A percentile compares a stretch with the other conserved stretches of the same genome.
These are phyloP conservation scores for Tetanocera ferruginea DNA, from an alignment of 2,888 invertebrate genomes.

Conservation along the genomic window DNA sequence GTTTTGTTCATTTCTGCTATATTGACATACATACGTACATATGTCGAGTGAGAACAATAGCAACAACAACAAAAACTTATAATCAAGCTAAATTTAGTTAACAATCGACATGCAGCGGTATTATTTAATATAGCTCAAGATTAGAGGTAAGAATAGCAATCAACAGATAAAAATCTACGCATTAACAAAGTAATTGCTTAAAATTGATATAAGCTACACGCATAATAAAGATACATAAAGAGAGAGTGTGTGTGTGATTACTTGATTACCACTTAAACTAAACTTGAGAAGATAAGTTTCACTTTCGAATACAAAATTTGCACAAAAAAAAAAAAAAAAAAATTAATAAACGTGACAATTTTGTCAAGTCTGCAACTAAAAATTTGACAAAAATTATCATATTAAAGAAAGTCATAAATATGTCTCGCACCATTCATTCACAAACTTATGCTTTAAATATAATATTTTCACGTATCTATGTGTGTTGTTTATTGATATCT, in stretches of 20 bases:
- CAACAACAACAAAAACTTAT: too few relatives aligned
- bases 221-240: slow-evolving; percentile 6
- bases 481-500: too few relatives aligned
- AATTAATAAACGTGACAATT: too few relatives aligned
- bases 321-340: neutral
- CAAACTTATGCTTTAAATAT: too few relatives aligned
- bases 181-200: neutral
- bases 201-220: neutral
- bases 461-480: too few relatives aligned
- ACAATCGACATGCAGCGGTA: slow-evolving; percentile 15
- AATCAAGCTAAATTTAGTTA: neutral
- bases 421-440: too few relatives aligned
- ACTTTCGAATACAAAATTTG: neutral
- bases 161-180: neutral
- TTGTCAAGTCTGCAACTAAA: too few relatives aligned
- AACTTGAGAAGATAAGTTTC: neutral
- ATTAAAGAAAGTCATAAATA: too few relatives aligned
- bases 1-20: too few relatives aligned
- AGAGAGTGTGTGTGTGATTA: neutral
- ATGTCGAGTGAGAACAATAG: too few relatives aligned
- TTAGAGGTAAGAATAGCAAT: neutral
- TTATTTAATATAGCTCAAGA: slow-evolving; percentile 6
- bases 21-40: too few relatives aligned
- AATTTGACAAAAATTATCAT: too few relatives aligned
- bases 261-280: neutral